Evolutionary conservation across 1,140 invertebrate species (phyloP), one percentile per base, ranked within the genome.

Genomic region (Orchestia grillus): DNA sequence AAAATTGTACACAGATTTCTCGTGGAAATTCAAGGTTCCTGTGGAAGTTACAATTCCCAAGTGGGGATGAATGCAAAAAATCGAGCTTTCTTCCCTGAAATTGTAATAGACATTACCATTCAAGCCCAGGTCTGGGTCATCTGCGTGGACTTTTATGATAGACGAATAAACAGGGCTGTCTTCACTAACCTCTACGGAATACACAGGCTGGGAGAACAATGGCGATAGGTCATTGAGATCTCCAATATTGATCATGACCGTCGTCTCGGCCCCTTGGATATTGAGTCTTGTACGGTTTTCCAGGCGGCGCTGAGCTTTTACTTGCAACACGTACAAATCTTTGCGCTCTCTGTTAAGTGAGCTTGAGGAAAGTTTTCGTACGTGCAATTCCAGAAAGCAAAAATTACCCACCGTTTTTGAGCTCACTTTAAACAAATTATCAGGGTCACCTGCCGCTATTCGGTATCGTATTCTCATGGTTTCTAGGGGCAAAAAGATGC

Each of bases 31-130:
- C 53, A 99, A 97, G 44, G 98, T 98, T 97, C 98, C 98, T 0
- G 99, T 99, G 16, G 99, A 98, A 4, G 98, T 98, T 77, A 99
- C 98, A 36, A 99, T 98, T 6, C 99, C 99, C 41, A 98, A 98
- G 44, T 99, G 99, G 36, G 99, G 99, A 97, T 99, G 99, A 96
- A 99, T 98, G 11, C 99, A 98, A 97, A 99, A 99, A 96, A 98
- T 98, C 96, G 99, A 98, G 15, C 98, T 99, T 41, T 98, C 97
- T 96, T 99, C 98, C 40, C 98, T 97, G 96, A 99, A 98, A 97
- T 98, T 99, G 97, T 99, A 99, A 97, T 99, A 99, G 97, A 99
- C 99, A 97, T 99, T 99, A 0, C 99, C 99, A 97, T 99, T 99
- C 92, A 98, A 98, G 0, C 99, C 99, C 23, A 99, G 97, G 97